These are phyloP conservation scores for Anadara kagoshimensis DNA, from an alignment of 1,140 invertebrate species.

Conservation along the genomic window DNA sequence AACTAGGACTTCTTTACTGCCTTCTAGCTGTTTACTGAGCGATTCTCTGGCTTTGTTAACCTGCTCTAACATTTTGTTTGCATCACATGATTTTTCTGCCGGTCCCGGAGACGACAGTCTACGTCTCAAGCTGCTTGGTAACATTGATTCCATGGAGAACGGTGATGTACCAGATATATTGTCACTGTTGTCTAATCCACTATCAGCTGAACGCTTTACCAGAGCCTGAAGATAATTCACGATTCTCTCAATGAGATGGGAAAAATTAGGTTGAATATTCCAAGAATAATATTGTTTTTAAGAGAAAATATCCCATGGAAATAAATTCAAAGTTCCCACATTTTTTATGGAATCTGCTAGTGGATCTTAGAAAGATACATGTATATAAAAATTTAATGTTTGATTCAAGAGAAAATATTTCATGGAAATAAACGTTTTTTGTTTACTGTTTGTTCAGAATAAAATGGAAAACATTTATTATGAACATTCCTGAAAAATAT, in stretches of 20 bases:
- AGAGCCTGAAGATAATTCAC: constrained; percentile 71
- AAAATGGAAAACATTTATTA: too few relatives aligned
- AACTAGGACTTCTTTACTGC: constrained; percentile 38
- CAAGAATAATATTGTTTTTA: not conserved
- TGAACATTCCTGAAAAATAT: too few relatives aligned
- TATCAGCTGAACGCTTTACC: constrained; percentile 65
- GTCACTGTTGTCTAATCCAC: constrained; percentile 54
- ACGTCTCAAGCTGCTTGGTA: constrained; percentile 79
- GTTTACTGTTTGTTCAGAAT: too few relatives aligned
- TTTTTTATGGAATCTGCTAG: too few relatives aligned
- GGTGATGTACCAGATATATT: constrained; percentile 68
- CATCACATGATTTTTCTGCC: constrained; percentile 46
- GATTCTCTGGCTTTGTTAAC: constrained; percentile 76
- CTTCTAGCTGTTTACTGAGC: constrained; percentile 77
- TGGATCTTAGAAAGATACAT: too few relatives aligned
- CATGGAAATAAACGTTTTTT: too few relatives aligned
- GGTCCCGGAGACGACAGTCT: constrained; percentile 81
- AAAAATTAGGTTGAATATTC: too few relatives aligned
- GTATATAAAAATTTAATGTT: too few relatives aligned
- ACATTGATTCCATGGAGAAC: constrained; percentile 71
- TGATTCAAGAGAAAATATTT: too few relatives aligned
- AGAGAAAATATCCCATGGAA: too few relatives aligned
- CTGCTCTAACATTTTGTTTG: constrained; percentile 67
- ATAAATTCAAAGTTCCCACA: too few relatives aligned
- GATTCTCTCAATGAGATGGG: not conserved